Conservation (phyloP, 2,888 invertebrate genomes). For the Bhutanitis thaidina region DNA sequence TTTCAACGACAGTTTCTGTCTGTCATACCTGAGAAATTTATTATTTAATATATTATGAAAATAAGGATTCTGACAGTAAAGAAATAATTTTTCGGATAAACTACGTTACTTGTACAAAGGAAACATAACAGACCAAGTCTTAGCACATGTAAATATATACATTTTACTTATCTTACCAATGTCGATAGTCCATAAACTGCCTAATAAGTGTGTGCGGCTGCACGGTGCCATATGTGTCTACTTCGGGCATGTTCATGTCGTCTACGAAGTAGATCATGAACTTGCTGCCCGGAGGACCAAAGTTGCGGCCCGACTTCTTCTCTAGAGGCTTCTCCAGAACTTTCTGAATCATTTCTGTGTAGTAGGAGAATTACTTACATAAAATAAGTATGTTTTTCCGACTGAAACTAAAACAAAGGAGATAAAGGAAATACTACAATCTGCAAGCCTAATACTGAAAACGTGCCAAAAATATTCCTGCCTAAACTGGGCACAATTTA, state of each 20-base stretch:
- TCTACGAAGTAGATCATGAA: conserved; percentile 96
- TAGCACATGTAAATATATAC: not conserved
- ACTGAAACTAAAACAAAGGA: too few species aligned
- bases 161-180: conserved; percentile 85
- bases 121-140: too few species aligned
- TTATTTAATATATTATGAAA: too few species aligned
- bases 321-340: conserved; percentile 95
- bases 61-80: too few species aligned
- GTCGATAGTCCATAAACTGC: conserved; percentile 95
- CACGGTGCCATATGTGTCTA: conserved; percentile 95
- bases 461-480: too few species aligned
- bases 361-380: not conserved
- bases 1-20: conserved; percentile 90
- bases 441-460: too few species aligned
- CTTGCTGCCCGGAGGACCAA: conserved; percentile 95
- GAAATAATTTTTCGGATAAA: too few species aligned
- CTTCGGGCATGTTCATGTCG: conserved; percentile 98
- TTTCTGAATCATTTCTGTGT: conserved; percentile 89
- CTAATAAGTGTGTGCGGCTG: conserved; percentile 96
- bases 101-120: too few species aligned
- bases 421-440: too few species aligned
- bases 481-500: too few species aligned
- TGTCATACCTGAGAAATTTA: conserved; percentile 86
- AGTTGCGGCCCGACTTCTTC: conserved; percentile 96
- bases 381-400: too few species aligned